Evolutionary conservation across 2,797 vertebrate genomes (phyloP).

Genomic region (Podarcis lilfordi): DNA sequence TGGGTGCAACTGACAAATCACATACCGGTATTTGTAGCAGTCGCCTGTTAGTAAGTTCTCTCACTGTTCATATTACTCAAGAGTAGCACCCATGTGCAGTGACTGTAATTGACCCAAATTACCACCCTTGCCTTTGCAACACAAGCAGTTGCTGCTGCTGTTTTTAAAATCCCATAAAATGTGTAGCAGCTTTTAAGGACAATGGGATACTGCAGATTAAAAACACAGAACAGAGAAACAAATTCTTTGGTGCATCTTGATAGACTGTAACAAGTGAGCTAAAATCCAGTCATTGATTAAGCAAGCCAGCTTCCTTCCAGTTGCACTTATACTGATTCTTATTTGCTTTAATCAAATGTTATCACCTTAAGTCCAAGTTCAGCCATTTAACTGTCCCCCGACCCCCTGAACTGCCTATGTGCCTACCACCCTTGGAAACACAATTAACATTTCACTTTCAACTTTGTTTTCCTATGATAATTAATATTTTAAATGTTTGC

Average conservation of each 20-base stretch:
- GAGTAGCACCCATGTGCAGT: constrained; percentile 65
- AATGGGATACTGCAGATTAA: not conserved
- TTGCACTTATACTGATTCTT: not conserved
- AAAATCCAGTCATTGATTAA: not conserved
- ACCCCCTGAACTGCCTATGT: not conserved
- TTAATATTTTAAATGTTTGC: not conserved
- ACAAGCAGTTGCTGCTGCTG: not conserved
- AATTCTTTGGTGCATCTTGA: not conserved
- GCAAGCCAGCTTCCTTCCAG: not conserved
- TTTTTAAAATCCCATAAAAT: not conserved
- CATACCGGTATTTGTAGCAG: constrained; percentile 72
- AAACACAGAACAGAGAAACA: not conserved
- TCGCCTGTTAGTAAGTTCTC: constrained; percentile 74
- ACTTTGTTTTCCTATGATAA: not conserved
- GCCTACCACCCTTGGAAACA: not conserved
- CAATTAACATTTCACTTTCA: not conserved
- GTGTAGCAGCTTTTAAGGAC: not conserved
- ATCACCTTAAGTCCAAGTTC: not conserved
- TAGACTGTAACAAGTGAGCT: not conserved
- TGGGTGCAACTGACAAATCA: constrained; percentile 76
- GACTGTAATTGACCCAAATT: not conserved
- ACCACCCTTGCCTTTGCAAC: not conserved
- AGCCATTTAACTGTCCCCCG: not conserved
- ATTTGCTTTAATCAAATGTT: not conserved
- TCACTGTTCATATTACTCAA: constrained; percentile 77